phyloP scores from a whole-genome alignment of 1,140 invertebrate genomes.

The Leguminivora glycinivorella region DNA sequence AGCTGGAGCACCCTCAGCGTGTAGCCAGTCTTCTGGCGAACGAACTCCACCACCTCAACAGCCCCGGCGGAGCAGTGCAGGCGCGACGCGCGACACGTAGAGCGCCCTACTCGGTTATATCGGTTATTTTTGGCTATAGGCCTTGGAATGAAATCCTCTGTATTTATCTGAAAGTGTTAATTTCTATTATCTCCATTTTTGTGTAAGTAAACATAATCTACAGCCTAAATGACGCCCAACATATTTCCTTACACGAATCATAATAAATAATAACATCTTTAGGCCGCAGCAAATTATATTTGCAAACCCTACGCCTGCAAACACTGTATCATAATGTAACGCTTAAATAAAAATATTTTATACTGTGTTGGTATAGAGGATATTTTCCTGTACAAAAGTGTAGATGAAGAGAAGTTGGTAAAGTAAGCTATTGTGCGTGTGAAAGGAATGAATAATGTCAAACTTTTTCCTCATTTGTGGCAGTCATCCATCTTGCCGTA shows the following conservation, averaged over 20 bases:
- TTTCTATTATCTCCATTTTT: too few species aligned
- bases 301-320: not conserved
- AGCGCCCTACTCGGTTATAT: too few species aligned
- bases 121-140: too few species aligned
- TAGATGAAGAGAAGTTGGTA: not conserved
- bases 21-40: too few species aligned
- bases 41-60: too few species aligned
- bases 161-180: too few species aligned
- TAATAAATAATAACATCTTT: not conserved
- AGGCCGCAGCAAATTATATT: not conserved
- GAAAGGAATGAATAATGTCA: slow-evolving; percentile 10
- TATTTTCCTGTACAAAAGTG: not conserved
- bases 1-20: too few species aligned
- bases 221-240: not conserved
- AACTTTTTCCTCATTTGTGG: not conserved
- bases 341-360: not conserved
- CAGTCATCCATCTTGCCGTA: not conserved
- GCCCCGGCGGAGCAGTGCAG: too few species aligned
- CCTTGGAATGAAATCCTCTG: too few species aligned
- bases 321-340: not conserved
- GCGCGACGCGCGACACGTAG: too few species aligned
- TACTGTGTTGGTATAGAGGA: not conserved
- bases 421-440: not conserved
- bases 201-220: too few species aligned
- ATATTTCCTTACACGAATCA: not conserved